A percentile compares a stretch with the other conserved stretches of the same genome.
phyloP scores from a whole-genome alignment of 2,888 invertebrate species.

The Callyntrura guangdongensis region DNA sequence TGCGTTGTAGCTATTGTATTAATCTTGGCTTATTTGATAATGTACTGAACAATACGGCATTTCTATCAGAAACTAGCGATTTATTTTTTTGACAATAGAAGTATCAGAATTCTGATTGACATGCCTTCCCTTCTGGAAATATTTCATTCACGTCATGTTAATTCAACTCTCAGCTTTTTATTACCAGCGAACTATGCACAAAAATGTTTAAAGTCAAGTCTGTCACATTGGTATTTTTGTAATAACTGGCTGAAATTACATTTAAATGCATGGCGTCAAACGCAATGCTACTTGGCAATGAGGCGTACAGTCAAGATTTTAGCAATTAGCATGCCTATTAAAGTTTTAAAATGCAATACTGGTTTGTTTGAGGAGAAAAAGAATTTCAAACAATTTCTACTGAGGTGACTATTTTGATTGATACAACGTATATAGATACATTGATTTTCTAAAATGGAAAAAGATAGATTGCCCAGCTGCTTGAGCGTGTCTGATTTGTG shows the following conservation, averaged over 20 bases:
- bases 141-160: constrained; percentile 6
- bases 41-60: background rate
- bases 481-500: background rate
- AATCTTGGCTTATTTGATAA: background rate
- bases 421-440: background rate
- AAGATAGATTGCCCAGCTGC: background rate
- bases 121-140: background rate
- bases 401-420: too few relatives aligned
- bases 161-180: constrained; percentile 58
- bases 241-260: background rate
- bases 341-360: constrained; percentile 16
- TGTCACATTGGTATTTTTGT: constrained; percentile 37
- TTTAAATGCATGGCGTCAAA: background rate
- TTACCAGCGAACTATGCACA: constrained; percentile 29
- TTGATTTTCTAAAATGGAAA: background rate
- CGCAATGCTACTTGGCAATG: constrained; percentile 15
- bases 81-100: constrained; percentile 51
- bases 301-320: constrained; percentile 24
- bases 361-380: background rate
- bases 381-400: background rate
- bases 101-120: too few relatives aligned
- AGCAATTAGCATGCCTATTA: constrained; percentile 7
- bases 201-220: constrained; percentile 35
- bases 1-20: background rate
- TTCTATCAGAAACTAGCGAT: constrained; percentile 71